Conservation (phyloP, 2,113 vertebrate species). For the Eulacestoma nigropectus region DNA sequence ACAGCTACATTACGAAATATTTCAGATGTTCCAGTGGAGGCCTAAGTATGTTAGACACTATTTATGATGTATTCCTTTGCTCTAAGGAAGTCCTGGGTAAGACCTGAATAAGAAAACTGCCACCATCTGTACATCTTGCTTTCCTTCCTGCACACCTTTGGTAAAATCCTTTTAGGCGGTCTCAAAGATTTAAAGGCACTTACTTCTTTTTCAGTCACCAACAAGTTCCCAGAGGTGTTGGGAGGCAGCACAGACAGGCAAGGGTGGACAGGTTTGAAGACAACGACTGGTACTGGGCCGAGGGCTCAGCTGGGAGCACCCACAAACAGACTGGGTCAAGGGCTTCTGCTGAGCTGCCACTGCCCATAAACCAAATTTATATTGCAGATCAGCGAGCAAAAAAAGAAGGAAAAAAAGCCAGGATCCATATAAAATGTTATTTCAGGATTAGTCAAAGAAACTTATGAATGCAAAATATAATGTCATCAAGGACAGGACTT, state of each 20-base stretch:
- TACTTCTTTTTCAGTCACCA: not conserved
- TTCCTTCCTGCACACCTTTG: not conserved
- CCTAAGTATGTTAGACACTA: not conserved
- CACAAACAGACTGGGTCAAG: fast-evolving
- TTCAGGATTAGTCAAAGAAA: not conserved
- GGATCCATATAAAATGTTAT: not conserved
- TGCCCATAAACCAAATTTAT: not conserved
- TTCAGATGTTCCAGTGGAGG: not conserved
- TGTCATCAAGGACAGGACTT: not conserved
- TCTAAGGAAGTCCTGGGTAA: not conserved
- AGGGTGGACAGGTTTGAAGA: not conserved
- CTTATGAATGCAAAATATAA: not conserved
- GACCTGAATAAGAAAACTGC: not conserved
- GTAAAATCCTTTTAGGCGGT: not conserved
- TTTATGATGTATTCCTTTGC: not conserved
- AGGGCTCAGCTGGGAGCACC: not conserved
- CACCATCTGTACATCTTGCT: not conserved
- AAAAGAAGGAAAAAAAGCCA: not conserved
- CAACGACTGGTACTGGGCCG: fast-evolving
- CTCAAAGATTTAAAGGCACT: not conserved
- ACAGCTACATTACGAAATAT: not conserved
- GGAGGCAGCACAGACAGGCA: not conserved
- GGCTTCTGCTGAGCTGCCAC: not conserved
- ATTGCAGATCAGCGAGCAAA: not conserved
- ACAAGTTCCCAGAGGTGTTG: too few relatives aligned